Conservation (phyloP, 30 jellyfish, hydroid and myxozoan species). For the Catostylus mosaicus region DNA sequence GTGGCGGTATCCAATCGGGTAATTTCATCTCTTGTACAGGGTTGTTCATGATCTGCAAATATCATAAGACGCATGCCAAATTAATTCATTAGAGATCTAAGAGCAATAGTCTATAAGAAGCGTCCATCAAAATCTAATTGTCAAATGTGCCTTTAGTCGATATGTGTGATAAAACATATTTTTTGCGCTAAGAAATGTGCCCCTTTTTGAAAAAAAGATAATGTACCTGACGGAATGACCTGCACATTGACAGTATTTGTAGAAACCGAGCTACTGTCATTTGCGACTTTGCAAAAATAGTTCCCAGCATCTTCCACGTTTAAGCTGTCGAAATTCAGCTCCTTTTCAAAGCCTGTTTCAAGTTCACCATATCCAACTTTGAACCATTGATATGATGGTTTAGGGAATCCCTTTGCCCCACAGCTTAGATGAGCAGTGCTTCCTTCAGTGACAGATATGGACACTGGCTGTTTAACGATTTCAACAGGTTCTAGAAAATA, state of each 20-base stretch:
- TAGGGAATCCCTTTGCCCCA: slow-evolving; percentile 88
- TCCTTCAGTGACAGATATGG: slow-evolving; percentile 69
- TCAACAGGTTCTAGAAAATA: slow-evolving; percentile 73
- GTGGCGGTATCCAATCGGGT: too few species aligned
- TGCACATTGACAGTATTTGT: slow-evolving; percentile 49
- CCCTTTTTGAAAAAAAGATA: too few species aligned
- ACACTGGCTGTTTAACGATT: slow-evolving; percentile 72
- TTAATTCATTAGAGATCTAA: too few species aligned
- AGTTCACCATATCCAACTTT: slow-evolving; percentile 58
- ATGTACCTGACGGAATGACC: slow-evolving; percentile 61
- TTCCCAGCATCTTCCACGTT: slow-evolving; percentile 64
- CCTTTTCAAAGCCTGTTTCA: slow-evolving; percentile 59
- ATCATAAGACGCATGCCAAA: too few species aligned
- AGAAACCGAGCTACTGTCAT: slow-evolving; percentile 61
- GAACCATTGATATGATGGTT: slow-evolving; percentile 78
- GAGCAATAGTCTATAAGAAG: too few species aligned
- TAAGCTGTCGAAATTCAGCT: slow-evolving; percentile 29
- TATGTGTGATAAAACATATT: too few species aligned
- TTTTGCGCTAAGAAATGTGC: too few species aligned
- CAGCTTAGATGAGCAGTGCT: slow-evolving; percentile 38
- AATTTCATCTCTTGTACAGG: too few species aligned
- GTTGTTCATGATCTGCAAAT: too few species aligned
- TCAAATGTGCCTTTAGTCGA: too few species aligned
- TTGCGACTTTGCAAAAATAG: slow-evolving; percentile 69
- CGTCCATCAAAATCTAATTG: too few species aligned